Evolutionary conservation across 2,797 vertebrate genomes (phyloP).

Genomic region (Peromyscus eremicus): DNA sequence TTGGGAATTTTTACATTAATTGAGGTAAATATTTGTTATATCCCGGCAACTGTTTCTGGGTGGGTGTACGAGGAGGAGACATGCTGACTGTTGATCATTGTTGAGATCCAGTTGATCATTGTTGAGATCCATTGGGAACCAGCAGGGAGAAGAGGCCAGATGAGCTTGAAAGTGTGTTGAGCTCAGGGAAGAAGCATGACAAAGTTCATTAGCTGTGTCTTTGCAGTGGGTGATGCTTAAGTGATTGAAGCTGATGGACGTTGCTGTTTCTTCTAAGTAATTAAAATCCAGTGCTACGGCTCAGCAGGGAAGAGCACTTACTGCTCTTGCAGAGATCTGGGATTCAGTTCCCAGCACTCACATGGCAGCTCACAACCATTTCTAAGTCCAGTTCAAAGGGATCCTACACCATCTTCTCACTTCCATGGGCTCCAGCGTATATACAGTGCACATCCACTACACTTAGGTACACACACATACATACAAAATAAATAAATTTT

Average conservation of each 20-base stretch:
- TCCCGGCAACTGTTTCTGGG: background rate
- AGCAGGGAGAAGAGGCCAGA: accelerated
- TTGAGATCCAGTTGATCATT: background rate
- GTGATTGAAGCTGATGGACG: background rate
- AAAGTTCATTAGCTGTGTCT: background rate
- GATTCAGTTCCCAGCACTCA: background rate
- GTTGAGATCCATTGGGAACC: background rate
- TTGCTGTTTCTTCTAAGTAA: background rate
- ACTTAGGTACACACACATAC: background rate
- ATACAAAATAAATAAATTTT: no score
- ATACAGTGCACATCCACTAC: no score
- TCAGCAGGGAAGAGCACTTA: background rate
- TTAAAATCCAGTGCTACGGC: background rate
- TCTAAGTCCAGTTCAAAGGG: background rate
- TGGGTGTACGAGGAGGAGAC: background rate
- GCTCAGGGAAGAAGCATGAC: background rate
- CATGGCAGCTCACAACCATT: background rate
- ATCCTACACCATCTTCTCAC: background rate
- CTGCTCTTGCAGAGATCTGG: background rate
- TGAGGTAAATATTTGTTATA: conserved; percentile 89
- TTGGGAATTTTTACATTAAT: conserved; percentile 94
- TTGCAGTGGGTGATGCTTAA: background rate
- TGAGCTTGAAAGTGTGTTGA: background rate
- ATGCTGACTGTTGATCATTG: no score
- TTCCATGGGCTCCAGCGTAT: background rate